Conservation (phyloP, 2,113 vertebrate species). For the Oreochromis niloticus region DNA sequence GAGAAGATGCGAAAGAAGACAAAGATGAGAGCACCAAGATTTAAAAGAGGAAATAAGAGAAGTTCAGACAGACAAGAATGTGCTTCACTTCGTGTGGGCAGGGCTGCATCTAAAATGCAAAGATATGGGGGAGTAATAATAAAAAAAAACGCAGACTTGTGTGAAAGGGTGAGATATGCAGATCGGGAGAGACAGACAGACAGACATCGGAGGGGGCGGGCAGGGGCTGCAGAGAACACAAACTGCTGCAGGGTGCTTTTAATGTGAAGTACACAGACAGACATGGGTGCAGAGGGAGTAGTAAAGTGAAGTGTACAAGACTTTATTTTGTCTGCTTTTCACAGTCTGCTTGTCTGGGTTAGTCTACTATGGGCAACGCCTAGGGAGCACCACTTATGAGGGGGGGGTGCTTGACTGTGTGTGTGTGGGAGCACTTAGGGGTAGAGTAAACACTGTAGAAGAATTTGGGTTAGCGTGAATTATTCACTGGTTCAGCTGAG, state of each 20-base stretch:
- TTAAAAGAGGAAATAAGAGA: slow-evolving; percentile 17
- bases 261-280: slow-evolving; percentile 61
- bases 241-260: slow-evolving; percentile 50
- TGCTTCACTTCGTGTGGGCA: neutral
- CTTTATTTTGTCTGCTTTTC: slow-evolving; percentile 68
- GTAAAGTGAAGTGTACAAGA: slow-evolving; percentile 60
- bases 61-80: slow-evolving; percentile 32
- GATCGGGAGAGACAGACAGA: slow-evolving; percentile 1
- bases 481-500: slow-evolving; percentile 52
- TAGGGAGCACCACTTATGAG: slow-evolving; percentile 47
- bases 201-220: neutral
- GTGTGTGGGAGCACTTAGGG: slow-evolving; percentile 32
- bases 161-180: slow-evolving; percentile 1
- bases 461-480: slow-evolving; percentile 69
- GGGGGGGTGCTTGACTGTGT: slow-evolving; percentile 4
- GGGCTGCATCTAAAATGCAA: neutral
- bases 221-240: slow-evolving; percentile 22
- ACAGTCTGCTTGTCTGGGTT: slow-evolving; percentile 67
- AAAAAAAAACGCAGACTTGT: neutral
- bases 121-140: slow-evolving; percentile 10
- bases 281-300: slow-evolving; percentile 51
- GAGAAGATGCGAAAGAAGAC: slow-evolving; percentile 26
- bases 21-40: neutral
- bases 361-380: slow-evolving; percentile 52
- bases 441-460: slow-evolving; percentile 36